A percentile compares a stretch with the other conserved stretches of the same genome.
Conservation (phyloP, 2,113 vertebrate genomes). For the Callipepla californica region DNA sequence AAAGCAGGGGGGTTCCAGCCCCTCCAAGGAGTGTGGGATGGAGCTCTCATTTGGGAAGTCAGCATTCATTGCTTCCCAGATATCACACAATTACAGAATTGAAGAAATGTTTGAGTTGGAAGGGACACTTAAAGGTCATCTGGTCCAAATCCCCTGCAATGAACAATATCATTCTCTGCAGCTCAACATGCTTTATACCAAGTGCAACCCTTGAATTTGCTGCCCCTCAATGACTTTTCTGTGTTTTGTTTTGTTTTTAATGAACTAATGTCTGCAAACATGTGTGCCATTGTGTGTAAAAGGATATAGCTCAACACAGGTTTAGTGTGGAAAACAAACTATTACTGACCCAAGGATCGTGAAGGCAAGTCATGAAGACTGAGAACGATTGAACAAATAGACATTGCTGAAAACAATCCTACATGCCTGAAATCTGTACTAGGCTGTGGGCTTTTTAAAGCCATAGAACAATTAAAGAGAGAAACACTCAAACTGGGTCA, state of each 20-base stretch:
- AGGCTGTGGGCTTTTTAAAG: background rate
- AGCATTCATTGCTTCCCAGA: background rate
- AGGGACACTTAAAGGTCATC: too few species aligned
- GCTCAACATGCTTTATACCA: background rate
- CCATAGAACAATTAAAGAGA: background rate
- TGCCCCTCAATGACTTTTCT: background rate
- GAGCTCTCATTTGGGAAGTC: background rate
- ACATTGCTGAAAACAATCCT: background rate
- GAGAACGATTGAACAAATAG: background rate
- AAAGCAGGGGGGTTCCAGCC: background rate
- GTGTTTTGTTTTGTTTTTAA: background rate
- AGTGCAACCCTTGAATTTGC: background rate
- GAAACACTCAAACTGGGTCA: background rate
- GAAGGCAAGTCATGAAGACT: background rate
- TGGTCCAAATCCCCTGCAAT: too few species aligned
- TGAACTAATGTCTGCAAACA: background rate
- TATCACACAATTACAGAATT: background rate
- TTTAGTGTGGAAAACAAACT: slow-evolving; percentile 2
- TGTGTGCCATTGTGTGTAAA: background rate
- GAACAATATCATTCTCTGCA: background rate
- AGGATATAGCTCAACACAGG: background rate
- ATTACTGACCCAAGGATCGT: background rate
- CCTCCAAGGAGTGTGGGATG: background rate
- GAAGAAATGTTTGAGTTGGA: too few species aligned
- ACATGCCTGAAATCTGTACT: background rate